A percentile compares a stretch with the other conserved stretches of the same genome.
phyloP scores from a whole-genome alignment of 2,888 invertebrate species.

The Hemaris fuciformis region DNA sequence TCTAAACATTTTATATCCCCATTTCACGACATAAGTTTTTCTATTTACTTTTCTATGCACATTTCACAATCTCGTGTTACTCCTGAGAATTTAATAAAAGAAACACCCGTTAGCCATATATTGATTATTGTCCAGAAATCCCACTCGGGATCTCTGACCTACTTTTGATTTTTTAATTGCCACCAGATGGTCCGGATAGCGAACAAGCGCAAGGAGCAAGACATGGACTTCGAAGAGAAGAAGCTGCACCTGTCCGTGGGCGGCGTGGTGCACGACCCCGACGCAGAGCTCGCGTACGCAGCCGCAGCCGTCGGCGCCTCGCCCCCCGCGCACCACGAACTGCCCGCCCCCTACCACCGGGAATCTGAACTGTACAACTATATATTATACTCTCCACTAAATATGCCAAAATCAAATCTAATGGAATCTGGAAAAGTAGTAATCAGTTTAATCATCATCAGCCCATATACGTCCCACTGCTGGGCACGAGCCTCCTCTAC shows the following conservation, averaged over 20 bases:
- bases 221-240: conserved; percentile 97
- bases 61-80: too few species aligned
- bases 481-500: too few species aligned
- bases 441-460: too few species aligned
- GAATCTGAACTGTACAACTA: conserved; percentile 58
- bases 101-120: too few species aligned
- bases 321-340: conserved; percentile 55
- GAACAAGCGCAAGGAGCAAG: conserved; percentile 95
- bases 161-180: neutral
- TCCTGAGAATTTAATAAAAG: too few species aligned
- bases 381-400: neutral
- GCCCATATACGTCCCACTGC: too few species aligned
- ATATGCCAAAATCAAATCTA: neutral
- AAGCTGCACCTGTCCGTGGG: conserved; percentile 92
- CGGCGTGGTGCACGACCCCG: conserved; percentile 73
- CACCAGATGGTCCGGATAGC: conserved; percentile 87
- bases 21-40: too few species aligned
- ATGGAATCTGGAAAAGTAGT: too few species aligned
- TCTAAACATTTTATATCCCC: neutral
- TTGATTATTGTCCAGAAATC: too few species aligned
- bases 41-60: too few species aligned
- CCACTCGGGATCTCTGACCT: too few species aligned
- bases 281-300: conserved; percentile 82
- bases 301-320: conserved; percentile 83
- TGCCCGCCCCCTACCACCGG: conserved; percentile 46